Conservation (phyloP, 2,113 vertebrate genomes). For the Pollachius pollachius region DNA sequence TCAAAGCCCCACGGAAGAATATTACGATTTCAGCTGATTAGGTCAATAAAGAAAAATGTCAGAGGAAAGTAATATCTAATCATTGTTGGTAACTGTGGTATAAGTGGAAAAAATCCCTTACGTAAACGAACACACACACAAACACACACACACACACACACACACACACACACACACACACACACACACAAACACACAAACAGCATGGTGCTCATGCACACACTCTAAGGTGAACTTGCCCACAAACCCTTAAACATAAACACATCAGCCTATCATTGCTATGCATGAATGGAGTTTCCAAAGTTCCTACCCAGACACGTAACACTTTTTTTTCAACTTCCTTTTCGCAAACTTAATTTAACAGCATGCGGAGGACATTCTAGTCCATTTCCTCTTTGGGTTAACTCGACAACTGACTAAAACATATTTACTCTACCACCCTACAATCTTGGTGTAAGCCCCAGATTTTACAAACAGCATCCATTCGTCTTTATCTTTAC, state of each 20-base stretch:
- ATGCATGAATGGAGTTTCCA: background rate
- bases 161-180: too few relatives aligned
- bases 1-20: too few relatives aligned
- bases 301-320: background rate
- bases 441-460: background rate
- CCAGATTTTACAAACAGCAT: background rate
- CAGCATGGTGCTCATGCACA: too few relatives aligned
- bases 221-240: background rate
- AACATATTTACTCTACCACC: constrained; percentile 33
- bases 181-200: background rate
- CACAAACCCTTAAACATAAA: background rate
- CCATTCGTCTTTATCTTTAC: background rate
- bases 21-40: too few relatives aligned
- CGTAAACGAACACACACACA: too few relatives aligned
- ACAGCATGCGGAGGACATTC: background rate
- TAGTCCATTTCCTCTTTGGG: constrained; percentile 56
- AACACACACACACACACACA: too few relatives aligned
- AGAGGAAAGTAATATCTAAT: too few relatives aligned
- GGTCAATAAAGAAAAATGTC: too few relatives aligned
- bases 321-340: constrained; percentile 44
- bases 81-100: too few relatives aligned
- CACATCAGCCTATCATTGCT: background rate
- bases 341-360: constrained; percentile 29
- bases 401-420: constrained; percentile 12
- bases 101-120: too few relatives aligned